phyloP scores from a whole-genome alignment of 1,140 invertebrate species.

The Heliconius hermathena region DNA sequence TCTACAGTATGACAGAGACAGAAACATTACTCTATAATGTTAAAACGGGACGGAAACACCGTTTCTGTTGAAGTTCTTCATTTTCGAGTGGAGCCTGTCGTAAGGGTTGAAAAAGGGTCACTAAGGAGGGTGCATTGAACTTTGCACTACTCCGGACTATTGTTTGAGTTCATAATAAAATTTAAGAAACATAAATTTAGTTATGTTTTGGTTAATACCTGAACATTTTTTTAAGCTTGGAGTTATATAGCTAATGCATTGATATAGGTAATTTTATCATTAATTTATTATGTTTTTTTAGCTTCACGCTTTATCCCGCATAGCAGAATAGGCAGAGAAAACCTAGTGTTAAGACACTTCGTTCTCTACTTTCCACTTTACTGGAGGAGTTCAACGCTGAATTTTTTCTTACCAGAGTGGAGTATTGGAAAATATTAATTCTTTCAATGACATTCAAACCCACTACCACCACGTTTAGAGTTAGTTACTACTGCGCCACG shows the following conservation, averaged over 20 bases:
- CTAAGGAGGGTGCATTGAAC: slow-evolving; percentile 31
- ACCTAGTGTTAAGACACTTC: no score
- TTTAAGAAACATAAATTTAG: not conserved
- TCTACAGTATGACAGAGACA: slow-evolving; percentile 8
- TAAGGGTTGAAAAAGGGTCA: slow-evolving; percentile 42
- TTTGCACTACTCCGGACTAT: slow-evolving; percentile 36
- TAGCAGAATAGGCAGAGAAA: not conserved
- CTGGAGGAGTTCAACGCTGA: no score
- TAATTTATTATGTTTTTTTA: not conserved
- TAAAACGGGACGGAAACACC: slow-evolving; percentile 21
- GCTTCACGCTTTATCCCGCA: not conserved
- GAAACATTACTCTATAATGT: not conserved
- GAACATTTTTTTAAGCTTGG: not conserved
- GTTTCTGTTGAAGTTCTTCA: slow-evolving; percentile 30
- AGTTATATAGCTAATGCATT: not conserved
- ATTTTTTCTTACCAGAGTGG: not conserved
- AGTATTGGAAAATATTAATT: not conserved
- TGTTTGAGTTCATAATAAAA: slow-evolving; percentile 20
- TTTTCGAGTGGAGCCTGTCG: slow-evolving; percentile 30
- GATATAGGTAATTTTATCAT: not conserved
- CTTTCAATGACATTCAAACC: not conserved
- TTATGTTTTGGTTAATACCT: not conserved
- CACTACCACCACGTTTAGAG: not conserved
- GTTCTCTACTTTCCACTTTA: no score
- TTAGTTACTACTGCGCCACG: no score